Evolutionary conservation across 2,888 invertebrate genomes (phyloP).

Genomic region (Cremastinae sp.): DNA sequence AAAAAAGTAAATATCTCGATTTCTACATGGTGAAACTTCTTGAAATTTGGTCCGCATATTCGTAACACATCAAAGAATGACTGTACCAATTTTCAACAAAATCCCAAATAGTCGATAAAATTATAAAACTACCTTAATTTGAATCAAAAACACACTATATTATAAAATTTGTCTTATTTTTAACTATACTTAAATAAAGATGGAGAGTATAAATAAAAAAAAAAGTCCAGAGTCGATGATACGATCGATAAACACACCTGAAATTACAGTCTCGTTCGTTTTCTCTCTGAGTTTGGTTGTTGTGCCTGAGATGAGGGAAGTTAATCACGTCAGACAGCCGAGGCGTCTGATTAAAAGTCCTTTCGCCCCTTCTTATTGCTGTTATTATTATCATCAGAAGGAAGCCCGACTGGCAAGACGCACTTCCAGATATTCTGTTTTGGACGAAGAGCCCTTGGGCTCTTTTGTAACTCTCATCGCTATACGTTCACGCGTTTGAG

Average conservation of each 20-base stretch:
- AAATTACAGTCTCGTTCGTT: constrained; percentile 70
- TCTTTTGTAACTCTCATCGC: constrained; percentile 20
- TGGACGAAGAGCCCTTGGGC: constrained; percentile 29
- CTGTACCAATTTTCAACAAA: too few relatives aligned
- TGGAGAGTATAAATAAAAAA: constrained; percentile 61
- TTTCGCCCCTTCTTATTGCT: constrained; percentile 71
- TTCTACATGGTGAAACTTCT: too few relatives aligned
- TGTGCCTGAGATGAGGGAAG: constrained; percentile 52
- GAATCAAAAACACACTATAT: too few relatives aligned
- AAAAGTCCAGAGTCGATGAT: constrained; percentile 67
- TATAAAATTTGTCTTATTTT: too few relatives aligned
- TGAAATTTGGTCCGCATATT: too few relatives aligned
- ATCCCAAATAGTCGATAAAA: too few relatives aligned
- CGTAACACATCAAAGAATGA: too few relatives aligned
- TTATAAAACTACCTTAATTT: too few relatives aligned
- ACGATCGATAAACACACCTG: constrained; percentile 76
- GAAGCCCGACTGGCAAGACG: constrained; percentile 55
- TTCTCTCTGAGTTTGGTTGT: constrained; percentile 48
- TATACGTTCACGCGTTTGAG: constrained; percentile 31
- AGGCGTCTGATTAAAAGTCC: constrained; percentile 76
- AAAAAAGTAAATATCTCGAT: too few relatives aligned
- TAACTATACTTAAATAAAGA: too few relatives aligned
- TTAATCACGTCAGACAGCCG: constrained; percentile 76
- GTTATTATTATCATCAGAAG: constrained; percentile 75
- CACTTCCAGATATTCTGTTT: constrained; percentile 26